A percentile compares a stretch with the other conserved stretches of the same genome.
Conservation (phyloP, 2,888 invertebrate genomes). For the Trissonchulus sp. region DNA sequence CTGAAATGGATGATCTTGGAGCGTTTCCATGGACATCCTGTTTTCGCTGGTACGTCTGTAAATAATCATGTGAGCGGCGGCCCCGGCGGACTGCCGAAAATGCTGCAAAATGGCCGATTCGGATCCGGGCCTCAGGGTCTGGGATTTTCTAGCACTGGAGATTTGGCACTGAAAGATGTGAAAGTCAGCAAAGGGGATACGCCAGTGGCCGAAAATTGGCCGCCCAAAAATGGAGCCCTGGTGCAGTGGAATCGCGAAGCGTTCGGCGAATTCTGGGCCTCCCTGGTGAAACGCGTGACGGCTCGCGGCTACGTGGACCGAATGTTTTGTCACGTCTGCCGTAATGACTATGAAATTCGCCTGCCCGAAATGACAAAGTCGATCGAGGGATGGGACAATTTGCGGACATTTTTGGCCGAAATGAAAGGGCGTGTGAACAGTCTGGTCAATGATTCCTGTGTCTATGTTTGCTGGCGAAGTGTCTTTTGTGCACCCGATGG, state of each 20-base stretch:
- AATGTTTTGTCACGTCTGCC: neutral
- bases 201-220: neutral
- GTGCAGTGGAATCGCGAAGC: neutral
- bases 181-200: neutral
- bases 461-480: constrained; percentile 8
- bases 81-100: neutral
- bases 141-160: neutral
- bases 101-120: neutral
- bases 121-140: neutral
- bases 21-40: neutral
- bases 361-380: neutral
- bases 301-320: constrained; percentile 19
- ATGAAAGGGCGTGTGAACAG: neutral
- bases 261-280: neutral
- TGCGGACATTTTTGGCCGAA: neutral
- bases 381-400: neutral
- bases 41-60: neutral
- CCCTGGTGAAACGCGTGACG: neutral
- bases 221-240: constrained; percentile 1
- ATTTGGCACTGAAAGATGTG: neutral
- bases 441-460: neutral
- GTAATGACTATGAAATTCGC: constrained; percentile 13
- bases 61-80: too few species aligned
- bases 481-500: constrained; percentile 7
- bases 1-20: neutral